These are phyloP conservation scores for Pocillopora damicornis DNA, from an alignment of 64 coral and sea anemone species.

Conservation along the genomic window DNA sequence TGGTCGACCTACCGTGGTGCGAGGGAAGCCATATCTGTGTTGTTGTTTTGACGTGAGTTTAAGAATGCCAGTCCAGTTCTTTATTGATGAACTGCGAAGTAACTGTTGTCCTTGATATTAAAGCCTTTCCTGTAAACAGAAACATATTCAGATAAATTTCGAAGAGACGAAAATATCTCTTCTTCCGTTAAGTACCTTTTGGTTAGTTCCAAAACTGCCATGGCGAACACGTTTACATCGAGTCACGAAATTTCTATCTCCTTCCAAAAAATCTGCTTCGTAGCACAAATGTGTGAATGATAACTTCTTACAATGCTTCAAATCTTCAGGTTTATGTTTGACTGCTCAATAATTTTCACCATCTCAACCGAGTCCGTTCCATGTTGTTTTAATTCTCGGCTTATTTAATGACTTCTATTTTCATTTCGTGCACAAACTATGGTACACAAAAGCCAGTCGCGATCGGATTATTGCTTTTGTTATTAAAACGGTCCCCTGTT, in stretches of 20 bases:
- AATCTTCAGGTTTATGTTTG: no score
- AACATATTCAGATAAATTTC: not conserved
- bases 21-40: no score
- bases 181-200: not conserved
- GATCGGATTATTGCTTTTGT: not conserved
- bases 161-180: not conserved
- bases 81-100: not conserved
- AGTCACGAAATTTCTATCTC: no score
- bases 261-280: no score
- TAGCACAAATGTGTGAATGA: no score
- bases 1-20: not conserved
- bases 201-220: not conserved
- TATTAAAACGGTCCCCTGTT: not conserved
- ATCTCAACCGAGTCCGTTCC: no score
- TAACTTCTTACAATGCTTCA: no score
- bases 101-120: not conserved
- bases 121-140: not conserved
- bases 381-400: no score
- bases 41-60: not conserved
- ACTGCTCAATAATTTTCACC: no score
- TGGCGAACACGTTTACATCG: not conserved
- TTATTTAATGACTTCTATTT: no score
- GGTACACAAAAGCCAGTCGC: not conserved
- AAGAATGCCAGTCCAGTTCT: not conserved
- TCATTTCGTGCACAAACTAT: not conserved